Evolutionary conservation across 2,888 invertebrate species (phyloP), one percentile per base, ranked within the genome.

Genomic region (Hirtodrosophila cameraria): DNA sequence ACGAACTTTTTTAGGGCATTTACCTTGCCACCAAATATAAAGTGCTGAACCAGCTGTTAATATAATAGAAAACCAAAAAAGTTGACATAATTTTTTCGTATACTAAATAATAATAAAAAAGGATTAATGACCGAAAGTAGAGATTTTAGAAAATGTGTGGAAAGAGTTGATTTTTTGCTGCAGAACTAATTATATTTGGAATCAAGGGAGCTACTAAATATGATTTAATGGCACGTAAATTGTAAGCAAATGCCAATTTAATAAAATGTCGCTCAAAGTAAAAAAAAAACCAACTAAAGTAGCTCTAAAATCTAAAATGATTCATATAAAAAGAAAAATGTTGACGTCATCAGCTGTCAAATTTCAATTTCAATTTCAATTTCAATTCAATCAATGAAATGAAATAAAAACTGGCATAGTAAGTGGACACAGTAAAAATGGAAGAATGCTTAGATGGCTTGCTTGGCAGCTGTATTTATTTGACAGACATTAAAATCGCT

Each of bases 21-120:
- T 88, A 88, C 88, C 88, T 87, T 73, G 82, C 87, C 89, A 88
- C 88, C 88, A 88, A 67, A 88, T 70, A 54, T 74, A 76, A 64
- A 87, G 78, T 57, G 74, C 73, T 64, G 89, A 80, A 68, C 82
- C 78, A 61, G 88, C 88, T 88, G 86, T 74, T 67, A 50, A 60
- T 64, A 60, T 31, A 45, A 58, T 72, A 75, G 35, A 60, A 61
- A 75, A 74, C 45, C 52, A 46, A 64, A 60, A 53, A 58, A 55
- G 31, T 50, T 58, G 53, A 65, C 53, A 59, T 36, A 33, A 57
- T 39, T 48, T 42, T 36, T 33, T 30, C 16, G 25, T 38, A 31
- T 41, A 48, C n/a, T n/a, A n/a, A n/a, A n/a, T n/a, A 65, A 55
- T 41, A 53, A 54, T 23, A 50, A 49, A 50, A 46, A 54, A 49